phyloP scores from a whole-genome alignment of 2,113 vertebrate species.

The Naja naja region DNA sequence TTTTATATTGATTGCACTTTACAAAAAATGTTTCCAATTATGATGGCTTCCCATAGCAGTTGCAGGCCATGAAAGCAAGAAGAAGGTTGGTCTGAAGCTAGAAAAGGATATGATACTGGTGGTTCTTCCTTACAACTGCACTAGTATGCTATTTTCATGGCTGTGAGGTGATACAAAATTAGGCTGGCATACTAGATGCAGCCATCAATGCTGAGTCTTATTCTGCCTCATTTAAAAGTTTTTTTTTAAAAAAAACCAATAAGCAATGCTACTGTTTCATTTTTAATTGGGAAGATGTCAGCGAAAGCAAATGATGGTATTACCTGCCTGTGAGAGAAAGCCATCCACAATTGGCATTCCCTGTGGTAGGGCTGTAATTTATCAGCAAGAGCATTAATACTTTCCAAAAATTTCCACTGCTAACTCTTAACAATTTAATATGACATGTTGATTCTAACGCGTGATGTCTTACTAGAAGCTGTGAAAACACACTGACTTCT shows the following conservation, averaged over 20 bases:
- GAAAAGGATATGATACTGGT: background rate
- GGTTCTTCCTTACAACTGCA: background rate
- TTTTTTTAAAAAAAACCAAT: background rate
- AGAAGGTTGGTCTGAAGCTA: background rate
- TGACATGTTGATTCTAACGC: slow-evolving; percentile 50
- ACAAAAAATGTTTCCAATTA: background rate
- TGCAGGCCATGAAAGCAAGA: background rate
- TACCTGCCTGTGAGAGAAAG: background rate
- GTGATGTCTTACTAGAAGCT: slow-evolving; percentile 36
- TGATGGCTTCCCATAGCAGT: background rate
- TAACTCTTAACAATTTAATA: slow-evolving; percentile 48
- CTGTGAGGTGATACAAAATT: background rate
- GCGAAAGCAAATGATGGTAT: background rate
- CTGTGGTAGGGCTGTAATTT: background rate
- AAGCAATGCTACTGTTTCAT: background rate
- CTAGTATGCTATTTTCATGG: background rate
- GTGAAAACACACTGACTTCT: slow-evolving; percentile 51
- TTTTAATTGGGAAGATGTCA: background rate
- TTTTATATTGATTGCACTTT: background rate
- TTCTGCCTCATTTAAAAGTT: background rate
- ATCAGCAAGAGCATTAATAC: slow-evolving; percentile 37
- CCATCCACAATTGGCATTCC: background rate
- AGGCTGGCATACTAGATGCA: background rate
- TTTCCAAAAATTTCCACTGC: slow-evolving; percentile 29
- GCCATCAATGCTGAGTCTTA: background rate